Evolutionary conservation across 2,888 invertebrate genomes (phyloP).

Genomic region (Candidula unifasciata): DNA sequence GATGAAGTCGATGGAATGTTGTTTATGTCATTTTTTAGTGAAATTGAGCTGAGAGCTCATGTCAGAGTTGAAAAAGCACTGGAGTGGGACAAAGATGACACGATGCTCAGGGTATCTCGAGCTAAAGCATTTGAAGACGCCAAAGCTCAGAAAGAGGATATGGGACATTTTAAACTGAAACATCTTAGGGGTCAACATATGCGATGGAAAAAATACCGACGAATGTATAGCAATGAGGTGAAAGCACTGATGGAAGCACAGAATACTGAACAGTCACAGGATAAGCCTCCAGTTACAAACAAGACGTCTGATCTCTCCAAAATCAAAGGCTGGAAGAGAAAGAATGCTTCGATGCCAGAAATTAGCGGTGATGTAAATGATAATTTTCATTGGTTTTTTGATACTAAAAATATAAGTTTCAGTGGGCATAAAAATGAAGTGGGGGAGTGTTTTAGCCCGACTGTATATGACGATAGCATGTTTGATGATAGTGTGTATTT

Average conservation of each 20-base stretch:
- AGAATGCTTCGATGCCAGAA: constrained; percentile 50
- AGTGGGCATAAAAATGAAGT: constrained; percentile 63
- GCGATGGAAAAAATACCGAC: constrained; percentile 66
- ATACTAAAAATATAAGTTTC: constrained; percentile 55
- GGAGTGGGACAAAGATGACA: constrained; percentile 61
- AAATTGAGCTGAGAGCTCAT: constrained; percentile 68
- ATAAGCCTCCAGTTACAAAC: neutral
- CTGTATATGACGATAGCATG: neutral
- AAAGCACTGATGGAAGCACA: constrained; percentile 39
- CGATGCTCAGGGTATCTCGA: constrained; percentile 60
- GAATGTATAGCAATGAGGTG: constrained; percentile 63
- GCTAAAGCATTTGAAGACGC: constrained; percentile 58
- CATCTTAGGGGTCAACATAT: constrained; percentile 69
- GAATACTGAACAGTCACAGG: constrained; percentile 32
- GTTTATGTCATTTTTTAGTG: constrained; percentile 70
- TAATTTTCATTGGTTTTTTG: constrained; percentile 63
- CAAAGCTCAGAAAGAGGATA: constrained; percentile 58
- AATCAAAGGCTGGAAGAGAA: constrained; percentile 73
- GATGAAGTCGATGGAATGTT: constrained; percentile 71
- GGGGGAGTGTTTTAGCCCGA: constrained; percentile 13
- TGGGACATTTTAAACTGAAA: constrained; percentile 59
- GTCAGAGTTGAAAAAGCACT: constrained; percentile 64
- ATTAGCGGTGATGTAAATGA: neutral
- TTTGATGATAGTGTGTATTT: constrained; percentile 2
- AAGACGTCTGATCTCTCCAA: constrained; percentile 71